Conservation (phyloP, 2,113 vertebrate species). For the Entelurus aequoreus region DNA sequence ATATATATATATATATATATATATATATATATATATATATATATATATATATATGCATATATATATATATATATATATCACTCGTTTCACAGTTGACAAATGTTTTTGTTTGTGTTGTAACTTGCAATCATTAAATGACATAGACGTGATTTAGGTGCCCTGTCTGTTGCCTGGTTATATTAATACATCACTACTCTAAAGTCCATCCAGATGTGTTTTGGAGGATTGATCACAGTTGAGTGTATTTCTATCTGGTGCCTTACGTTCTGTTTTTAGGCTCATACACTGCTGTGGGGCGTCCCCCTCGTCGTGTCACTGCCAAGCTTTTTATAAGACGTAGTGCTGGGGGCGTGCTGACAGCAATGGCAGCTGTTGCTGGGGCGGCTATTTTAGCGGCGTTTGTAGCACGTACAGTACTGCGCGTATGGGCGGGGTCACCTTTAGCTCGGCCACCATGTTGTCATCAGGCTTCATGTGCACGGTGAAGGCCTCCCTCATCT, state of each 20-base stretch:
- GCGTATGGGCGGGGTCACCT: conserved; percentile 63
- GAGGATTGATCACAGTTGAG: conserved; percentile 5
- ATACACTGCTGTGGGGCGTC: conserved; percentile 58
- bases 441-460: conserved; percentile 81
- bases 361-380: conserved; percentile 67
- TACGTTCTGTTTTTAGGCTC: conserved; percentile 63
- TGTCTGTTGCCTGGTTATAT: not conserved
- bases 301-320: conserved; percentile 57
- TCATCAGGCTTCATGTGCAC: conserved; percentile 82
- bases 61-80: too few species aligned
- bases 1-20: too few species aligned
- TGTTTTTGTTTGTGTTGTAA: not conserved
- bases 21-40: too few species aligned
- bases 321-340: conserved; percentile 64
- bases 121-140: not conserved
- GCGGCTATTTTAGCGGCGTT: conserved; percentile 67
- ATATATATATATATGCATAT: too few species aligned
- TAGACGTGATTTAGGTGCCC: not conserved
- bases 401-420: conserved; percentile 37
- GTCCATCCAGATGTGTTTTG: not conserved
- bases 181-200: not conserved
- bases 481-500: conserved; percentile 82
- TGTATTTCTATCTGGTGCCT: conserved; percentile 32
- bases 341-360: conserved; percentile 67
- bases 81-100: too few species aligned